phyloP scores from a whole-genome alignment of 2,888 invertebrate genomes.

The Creontiades dilutus region DNA sequence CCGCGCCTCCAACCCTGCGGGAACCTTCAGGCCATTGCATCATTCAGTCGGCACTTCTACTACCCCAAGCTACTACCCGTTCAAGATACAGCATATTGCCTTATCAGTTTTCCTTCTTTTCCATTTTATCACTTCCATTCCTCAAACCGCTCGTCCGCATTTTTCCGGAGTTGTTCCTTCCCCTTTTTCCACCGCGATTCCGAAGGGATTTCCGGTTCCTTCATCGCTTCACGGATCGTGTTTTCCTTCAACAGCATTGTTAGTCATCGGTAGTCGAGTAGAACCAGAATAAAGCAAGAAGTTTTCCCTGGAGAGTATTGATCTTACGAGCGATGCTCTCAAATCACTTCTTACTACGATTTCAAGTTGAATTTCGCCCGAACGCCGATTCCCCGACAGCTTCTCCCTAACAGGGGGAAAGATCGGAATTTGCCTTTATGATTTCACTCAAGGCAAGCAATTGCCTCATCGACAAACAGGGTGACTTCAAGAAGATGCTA shows the following conservation, averaged over 20 bases:
- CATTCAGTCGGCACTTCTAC: constrained; percentile 14
- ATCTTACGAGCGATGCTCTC: no score
- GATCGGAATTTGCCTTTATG: no score
- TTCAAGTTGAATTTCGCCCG: no score
- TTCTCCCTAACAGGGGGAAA: no score
- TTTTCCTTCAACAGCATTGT: constrained; percentile 33
- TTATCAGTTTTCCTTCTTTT: constrained; percentile 64
- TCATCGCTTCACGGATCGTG: constrained; percentile 41
- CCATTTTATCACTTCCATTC: constrained; percentile 49
- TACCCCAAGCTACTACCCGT: constrained; percentile 42
- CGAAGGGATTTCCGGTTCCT: constrained; percentile 24
- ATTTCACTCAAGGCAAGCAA: no score
- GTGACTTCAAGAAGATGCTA: no score
- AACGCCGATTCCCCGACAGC: no score
- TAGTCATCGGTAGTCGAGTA: background rate
- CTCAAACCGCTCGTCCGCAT: constrained; percentile 17
- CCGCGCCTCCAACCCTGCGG: background rate
- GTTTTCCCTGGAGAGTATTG: background rate
- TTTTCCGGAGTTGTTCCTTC: constrained; percentile 37
- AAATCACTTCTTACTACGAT: no score
- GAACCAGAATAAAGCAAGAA: background rate
- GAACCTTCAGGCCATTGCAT: background rate
- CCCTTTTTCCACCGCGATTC: constrained; percentile 29
- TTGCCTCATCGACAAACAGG: no score
- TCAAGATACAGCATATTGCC: constrained; percentile 67